phyloP scores from a whole-genome alignment of 30 jellyfish, hydroid and myxozoan genomes.

The Chrysaora quinquecirrha region DNA sequence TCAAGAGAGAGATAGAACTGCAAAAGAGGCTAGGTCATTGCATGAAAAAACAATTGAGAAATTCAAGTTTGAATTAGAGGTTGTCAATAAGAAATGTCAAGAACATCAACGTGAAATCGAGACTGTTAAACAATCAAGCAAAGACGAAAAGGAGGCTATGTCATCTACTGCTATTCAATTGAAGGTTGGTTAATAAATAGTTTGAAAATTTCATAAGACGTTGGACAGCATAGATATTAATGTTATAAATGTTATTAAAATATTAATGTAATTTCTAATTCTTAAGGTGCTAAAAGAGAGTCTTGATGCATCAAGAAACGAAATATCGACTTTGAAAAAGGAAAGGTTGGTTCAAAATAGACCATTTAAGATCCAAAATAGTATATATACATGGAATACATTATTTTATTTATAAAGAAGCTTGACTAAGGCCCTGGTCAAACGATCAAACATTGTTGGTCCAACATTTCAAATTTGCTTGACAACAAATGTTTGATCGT shows the following conservation, averaged over 20 bases:
- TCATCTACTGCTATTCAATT: conserved; percentile 32
- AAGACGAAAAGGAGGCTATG: conserved; percentile 39
- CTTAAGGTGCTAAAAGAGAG: conserved; percentile 49
- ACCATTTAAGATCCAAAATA: background rate
- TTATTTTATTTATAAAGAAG: too few species aligned
- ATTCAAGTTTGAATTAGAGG: conserved; percentile 2
- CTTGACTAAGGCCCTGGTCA: too few species aligned
- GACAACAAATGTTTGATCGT: too few species aligned
- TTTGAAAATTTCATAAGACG: background rate
- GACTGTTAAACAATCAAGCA: background rate
- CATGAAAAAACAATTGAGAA: background rate
- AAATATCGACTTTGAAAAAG: conserved; percentile 25
- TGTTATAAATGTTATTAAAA: background rate
- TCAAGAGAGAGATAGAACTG: conserved; percentile 5
- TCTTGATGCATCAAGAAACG: conserved; percentile 30
- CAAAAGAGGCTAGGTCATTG: conserved; percentile 16
- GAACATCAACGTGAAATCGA: conserved; percentile 9
- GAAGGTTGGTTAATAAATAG: conserved; percentile 15
- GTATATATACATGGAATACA: too few species aligned
- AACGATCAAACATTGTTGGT: too few species aligned
- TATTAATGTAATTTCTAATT: background rate
- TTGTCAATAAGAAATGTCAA: background rate
- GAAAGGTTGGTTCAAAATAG: conserved; percentile 42
- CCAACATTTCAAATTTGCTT: too few species aligned
- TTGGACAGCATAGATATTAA: background rate